These are phyloP conservation scores for Syngnathus typhle DNA, from an alignment of 2,113 vertebrate species.

Conservation along the genomic window DNA sequence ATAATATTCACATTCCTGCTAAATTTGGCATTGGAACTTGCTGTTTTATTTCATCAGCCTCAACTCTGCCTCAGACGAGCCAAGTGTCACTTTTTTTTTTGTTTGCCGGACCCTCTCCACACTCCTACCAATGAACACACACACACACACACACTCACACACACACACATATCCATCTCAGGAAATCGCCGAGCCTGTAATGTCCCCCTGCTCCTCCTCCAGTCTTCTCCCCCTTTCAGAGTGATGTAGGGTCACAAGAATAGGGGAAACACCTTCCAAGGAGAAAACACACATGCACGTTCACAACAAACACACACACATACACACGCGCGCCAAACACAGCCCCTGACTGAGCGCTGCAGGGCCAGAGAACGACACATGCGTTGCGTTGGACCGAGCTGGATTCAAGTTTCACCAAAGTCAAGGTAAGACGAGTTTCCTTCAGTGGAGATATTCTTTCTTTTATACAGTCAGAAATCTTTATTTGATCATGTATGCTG, in stretches of 20 bases:
- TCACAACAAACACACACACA: constrained; percentile 45
- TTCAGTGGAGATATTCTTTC: neutral
- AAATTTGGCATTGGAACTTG: constrained; percentile 3
- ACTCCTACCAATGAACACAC: neutral
- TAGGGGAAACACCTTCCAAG: constrained; percentile 70
- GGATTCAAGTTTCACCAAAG: constrained; percentile 33
- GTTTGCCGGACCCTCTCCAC: constrained; percentile 15
- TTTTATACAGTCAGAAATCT: neutral
- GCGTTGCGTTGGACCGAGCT: constrained; percentile 15
- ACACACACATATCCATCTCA: constrained; percentile 39
- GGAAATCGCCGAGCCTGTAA: constrained; percentile 49
- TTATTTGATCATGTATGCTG: neutral
- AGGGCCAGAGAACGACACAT: constrained; percentile 27
- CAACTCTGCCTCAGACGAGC: constrained; percentile 42
- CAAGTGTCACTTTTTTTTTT: constrained; percentile 21
- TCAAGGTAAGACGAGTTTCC: constrained; percentile 45
- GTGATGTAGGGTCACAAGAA: constrained; percentile 65
- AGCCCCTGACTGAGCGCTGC: constrained; percentile 19
- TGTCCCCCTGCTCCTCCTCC: constrained; percentile 25
- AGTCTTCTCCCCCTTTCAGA: constrained; percentile 32
- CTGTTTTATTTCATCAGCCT: constrained; percentile 30
- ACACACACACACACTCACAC: constrained; percentile 29
- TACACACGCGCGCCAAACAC: constrained; percentile 32
- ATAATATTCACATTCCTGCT: constrained; percentile 13
- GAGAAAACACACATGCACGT: constrained; percentile 53